Evolutionary conservation across 2,888 invertebrate species (phyloP).

Genomic region (Yponomeuta malinellus): DNA sequence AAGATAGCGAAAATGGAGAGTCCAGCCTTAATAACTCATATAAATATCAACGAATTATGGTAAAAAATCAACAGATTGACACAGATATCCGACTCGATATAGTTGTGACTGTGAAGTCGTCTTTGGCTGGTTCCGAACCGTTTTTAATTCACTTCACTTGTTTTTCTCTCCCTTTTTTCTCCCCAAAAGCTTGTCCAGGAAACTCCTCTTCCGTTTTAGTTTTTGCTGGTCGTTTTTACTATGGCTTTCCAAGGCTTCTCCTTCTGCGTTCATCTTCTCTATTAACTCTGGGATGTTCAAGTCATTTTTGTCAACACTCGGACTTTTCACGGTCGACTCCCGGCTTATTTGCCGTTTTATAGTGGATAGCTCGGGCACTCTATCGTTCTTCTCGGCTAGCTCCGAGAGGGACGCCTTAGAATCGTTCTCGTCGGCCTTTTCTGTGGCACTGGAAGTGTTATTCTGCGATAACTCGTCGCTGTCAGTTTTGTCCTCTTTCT

Average conservation of each 20-base stretch:
- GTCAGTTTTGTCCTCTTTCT: conserved; percentile 22
- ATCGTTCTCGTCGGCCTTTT: conserved; percentile 27
- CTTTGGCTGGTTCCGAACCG: conserved; percentile 60
- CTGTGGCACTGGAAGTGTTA: conserved; percentile 27
- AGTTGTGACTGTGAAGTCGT: conserved; percentile 39
- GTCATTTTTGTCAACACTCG: conserved; percentile 33
- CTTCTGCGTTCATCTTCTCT: conserved; percentile 59
- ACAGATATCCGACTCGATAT: conserved; percentile 33
- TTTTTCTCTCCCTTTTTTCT: conserved; percentile 57
- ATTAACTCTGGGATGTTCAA: conserved; percentile 60
- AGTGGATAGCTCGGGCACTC: conserved; percentile 53
- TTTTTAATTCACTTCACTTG: conserved; percentile 32
- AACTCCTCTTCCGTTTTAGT: conserved; percentile 68
- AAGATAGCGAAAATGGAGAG: conserved; percentile 53
- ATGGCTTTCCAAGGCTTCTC: conserved; percentile 48
- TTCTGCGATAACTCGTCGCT: neutral
- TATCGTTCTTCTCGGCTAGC: conserved; percentile 56
- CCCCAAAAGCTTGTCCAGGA: conserved; percentile 64
- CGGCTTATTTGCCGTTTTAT: conserved; percentile 50
- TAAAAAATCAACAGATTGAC: conserved; percentile 43
- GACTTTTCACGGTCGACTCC: conserved; percentile 44
- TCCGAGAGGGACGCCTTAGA: conserved; percentile 52
- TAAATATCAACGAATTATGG: conserved; percentile 33
- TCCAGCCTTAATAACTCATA: conserved; percentile 54
- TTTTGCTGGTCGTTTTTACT: conserved; percentile 45